Evolutionary conservation across 2,888 invertebrate species (phyloP).

Genomic region (Nymphalis polychloros): DNA sequence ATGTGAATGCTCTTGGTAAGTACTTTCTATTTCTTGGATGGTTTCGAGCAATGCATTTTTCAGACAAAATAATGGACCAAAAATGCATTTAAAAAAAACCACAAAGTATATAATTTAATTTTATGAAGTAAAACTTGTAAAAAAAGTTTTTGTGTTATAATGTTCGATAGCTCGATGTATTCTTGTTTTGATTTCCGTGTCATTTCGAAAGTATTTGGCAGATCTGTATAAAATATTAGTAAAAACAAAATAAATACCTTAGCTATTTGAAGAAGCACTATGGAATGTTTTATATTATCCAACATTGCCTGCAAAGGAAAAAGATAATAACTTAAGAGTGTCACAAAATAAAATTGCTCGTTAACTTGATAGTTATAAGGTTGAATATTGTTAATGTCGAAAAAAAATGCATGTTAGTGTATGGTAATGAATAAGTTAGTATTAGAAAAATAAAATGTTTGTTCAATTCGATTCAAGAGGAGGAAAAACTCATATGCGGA

Average conservation of each 20-base stretch:
- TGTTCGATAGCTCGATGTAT: not conserved
- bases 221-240: conserved; percentile 2
- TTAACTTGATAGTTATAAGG: not conserved
- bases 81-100: too few relatives aligned
- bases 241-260: conserved; percentile 84
- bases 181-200: not conserved
- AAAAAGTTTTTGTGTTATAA: not conserved
- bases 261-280: conserved; percentile 98
- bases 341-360: not conserved
- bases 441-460: too few relatives aligned
- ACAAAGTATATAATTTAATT: too few relatives aligned
- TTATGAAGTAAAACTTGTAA: not conserved
- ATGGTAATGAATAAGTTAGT: too few relatives aligned
- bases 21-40: too few relatives aligned
- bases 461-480: too few relatives aligned
- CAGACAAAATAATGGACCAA: too few relatives aligned
- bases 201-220: not conserved
- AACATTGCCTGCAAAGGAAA: conserved; percentile 89
- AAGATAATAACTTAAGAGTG: conserved; percentile 12
- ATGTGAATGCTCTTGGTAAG: too few relatives aligned
- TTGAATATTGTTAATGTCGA: not conserved
- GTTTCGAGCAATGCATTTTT: too few relatives aligned
- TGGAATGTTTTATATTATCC: conserved; percentile 98
- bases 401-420: too few relatives aligned
- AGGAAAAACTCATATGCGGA: too few relatives aligned